A percentile compares a stretch with the other conserved stretches of the same genome.
These are phyloP conservation scores for Zaprionus kolodkinae DNA, from an alignment of 1,140 invertebrate genomes.

Conservation along the genomic window DNA sequence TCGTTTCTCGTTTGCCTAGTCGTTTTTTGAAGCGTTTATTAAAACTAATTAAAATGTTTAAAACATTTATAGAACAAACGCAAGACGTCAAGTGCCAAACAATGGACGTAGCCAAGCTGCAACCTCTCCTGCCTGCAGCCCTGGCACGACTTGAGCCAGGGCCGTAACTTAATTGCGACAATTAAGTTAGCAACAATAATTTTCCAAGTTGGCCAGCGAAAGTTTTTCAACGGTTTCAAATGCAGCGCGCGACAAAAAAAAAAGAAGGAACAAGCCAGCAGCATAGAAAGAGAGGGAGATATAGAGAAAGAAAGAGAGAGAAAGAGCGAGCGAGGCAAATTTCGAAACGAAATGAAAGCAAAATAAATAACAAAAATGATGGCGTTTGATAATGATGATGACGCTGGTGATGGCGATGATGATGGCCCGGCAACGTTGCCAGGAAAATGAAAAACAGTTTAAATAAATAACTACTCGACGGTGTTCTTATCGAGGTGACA, in stretches of 20 bases:
- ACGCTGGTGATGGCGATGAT: neutral
- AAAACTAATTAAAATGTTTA: slow-evolving; percentile 65
- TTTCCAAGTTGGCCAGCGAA: slow-evolving; percentile 46
- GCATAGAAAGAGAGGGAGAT: neutral
- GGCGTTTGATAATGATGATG: slow-evolving; percentile 30
- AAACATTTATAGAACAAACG: slow-evolving; percentile 60
- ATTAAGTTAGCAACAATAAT: slow-evolving; percentile 58
- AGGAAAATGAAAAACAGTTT: slow-evolving; percentile 18
- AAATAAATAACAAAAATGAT: slow-evolving; percentile 19
- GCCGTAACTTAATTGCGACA: slow-evolving; percentile 53
- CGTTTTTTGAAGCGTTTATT: slow-evolving; percentile 49
- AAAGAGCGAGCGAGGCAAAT: neutral
- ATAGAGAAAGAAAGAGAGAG: slow-evolving; percentile 4
- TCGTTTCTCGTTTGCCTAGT: neutral
- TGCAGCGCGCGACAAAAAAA: neutral
- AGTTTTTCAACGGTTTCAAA: slow-evolving; percentile 34
- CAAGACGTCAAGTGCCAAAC: slow-evolving; percentile 49
- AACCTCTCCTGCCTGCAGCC: neutral
- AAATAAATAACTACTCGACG: slow-evolving; percentile 28
- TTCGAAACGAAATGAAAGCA: slow-evolving; percentile 15
- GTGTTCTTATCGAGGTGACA: slow-evolving; percentile 3
- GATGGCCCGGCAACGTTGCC: neutral
- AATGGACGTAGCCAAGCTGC: slow-evolving; percentile 25
- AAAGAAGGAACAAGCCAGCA: neutral
- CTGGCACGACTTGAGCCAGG: slow-evolving; percentile 1